Conservation (phyloP, 2,113 vertebrate species). For the Perca flavescens region DNA sequence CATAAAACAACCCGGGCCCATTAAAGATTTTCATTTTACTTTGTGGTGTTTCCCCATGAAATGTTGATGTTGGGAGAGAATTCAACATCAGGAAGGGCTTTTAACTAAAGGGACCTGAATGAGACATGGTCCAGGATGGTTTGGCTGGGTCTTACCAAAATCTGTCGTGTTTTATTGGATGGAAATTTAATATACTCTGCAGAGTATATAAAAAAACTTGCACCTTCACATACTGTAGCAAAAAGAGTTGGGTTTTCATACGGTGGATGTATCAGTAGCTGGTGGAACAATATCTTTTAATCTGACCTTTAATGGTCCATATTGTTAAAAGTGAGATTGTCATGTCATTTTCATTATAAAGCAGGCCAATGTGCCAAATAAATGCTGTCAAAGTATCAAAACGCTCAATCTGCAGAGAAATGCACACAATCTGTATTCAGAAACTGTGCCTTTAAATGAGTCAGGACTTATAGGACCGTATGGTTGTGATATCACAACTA, state of each 20-base stretch:
- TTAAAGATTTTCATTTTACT: background rate
- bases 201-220: constrained; percentile 1
- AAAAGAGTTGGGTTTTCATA: background rate
- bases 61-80: background rate
- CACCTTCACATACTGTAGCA: background rate
- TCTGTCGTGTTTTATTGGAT: constrained; percentile 20
- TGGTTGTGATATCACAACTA: too few species aligned
- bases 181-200: constrained; percentile 8
- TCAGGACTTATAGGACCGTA: too few species aligned
- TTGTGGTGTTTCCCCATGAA: constrained; percentile 32
- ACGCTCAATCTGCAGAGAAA: too few species aligned
- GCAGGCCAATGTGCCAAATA: too few species aligned
- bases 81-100: background rate
- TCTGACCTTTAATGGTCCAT: too few species aligned
- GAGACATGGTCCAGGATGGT: background rate
- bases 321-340: too few species aligned
- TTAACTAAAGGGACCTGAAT: background rate
- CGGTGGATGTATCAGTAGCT: background rate
- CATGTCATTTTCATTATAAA: too few species aligned
- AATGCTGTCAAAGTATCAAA: too few species aligned
- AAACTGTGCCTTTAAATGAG: too few species aligned
- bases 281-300: background rate
- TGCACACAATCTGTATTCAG: too few species aligned
- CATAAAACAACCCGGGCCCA: background rate
- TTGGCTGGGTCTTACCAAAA: constrained; percentile 1